Evolutionary conservation across 2,888 invertebrate species (phyloP).

Genomic region (Pinctada fucata): DNA sequence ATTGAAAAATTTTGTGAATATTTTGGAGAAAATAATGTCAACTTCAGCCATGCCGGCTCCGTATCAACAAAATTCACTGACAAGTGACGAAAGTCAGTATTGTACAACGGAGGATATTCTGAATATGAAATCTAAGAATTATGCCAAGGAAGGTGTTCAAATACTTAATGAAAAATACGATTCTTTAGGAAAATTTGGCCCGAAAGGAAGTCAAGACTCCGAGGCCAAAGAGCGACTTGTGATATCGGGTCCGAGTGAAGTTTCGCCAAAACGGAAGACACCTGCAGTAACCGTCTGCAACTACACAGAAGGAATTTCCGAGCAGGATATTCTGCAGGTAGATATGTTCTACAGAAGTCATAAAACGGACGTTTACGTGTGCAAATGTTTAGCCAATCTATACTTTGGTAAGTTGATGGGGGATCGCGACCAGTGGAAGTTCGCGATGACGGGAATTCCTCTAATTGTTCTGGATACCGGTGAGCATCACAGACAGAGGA

Average conservation of each 20-base stretch:
- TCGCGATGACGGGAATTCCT: conserved; percentile 88
- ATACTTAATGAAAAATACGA: conserved; percentile 72
- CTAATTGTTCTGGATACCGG: conserved; percentile 87
- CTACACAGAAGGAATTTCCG: conserved; percentile 64
- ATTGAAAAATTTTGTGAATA: background rate
- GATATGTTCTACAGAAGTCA: conserved; percentile 81
- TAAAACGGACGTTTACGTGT: conserved; percentile 87
- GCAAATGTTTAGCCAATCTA: conserved; percentile 83
- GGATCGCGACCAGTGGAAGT: conserved; percentile 80
- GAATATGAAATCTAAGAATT: conserved; percentile 19
- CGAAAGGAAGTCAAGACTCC: conserved; percentile 26
- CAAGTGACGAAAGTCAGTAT: conserved; percentile 24
- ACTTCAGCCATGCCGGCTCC: background rate
- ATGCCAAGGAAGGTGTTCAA: conserved; percentile 59
- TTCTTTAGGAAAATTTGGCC: conserved; percentile 61
- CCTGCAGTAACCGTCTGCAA: conserved; percentile 44
- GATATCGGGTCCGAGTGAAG: conserved; percentile 32
- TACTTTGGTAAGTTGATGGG: conserved; percentile 73
- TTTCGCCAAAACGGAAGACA: conserved; percentile 31
- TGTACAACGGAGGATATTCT: conserved; percentile 43
- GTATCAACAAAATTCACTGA: background rate
- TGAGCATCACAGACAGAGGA: conserved; percentile 80
- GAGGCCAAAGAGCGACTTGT: conserved; percentile 35
- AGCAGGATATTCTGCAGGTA: conserved; percentile 72
- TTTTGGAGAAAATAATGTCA: background rate